These are phyloP conservation scores for Polia nebulosa DNA, from an alignment of 2,888 invertebrate species.

Conservation along the genomic window DNA sequence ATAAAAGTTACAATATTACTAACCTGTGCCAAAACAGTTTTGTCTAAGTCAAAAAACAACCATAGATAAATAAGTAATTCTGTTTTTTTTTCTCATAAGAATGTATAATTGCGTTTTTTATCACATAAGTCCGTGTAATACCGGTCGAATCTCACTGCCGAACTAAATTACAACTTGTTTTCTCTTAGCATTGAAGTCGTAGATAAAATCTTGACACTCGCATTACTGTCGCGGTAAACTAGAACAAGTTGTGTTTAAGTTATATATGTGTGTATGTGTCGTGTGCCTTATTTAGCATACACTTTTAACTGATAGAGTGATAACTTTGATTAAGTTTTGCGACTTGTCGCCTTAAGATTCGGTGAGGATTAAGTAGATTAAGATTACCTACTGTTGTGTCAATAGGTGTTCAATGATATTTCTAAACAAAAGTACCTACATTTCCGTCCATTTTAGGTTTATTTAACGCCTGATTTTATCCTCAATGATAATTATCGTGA, in stretches of 20 bases:
- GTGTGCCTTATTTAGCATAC: slow-evolving; percentile 12
- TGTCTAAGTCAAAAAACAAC: background rate
- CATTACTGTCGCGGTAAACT: slow-evolving; percentile 52
- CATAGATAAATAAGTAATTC: background rate
- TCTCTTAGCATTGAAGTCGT: slow-evolving; percentile 47
- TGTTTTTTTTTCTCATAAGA: slow-evolving; percentile 21
- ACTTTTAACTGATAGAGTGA: slow-evolving; percentile 15
- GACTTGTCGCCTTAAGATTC: background rate
- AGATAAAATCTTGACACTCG: slow-evolving; percentile 56
- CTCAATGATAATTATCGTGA: background rate
- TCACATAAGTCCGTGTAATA: slow-evolving; percentile 25
- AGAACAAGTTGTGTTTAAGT: slow-evolving; percentile 42
- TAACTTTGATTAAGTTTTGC: background rate
- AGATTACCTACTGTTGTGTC: background rate
- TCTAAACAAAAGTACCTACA: background rate
- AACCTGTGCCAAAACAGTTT: background rate
- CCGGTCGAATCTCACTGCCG: slow-evolving; percentile 44
- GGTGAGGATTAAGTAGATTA: background rate
- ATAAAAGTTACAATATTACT: no score
- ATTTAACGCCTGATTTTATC: no score
- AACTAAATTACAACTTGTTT: slow-evolving; percentile 46
- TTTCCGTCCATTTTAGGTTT: no score
- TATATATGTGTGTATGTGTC: slow-evolving; percentile 11
- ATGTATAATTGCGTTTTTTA: slow-evolving; percentile 12
- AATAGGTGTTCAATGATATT: slow-evolving; percentile 2